Evolutionary conservation across 2,888 invertebrate species (phyloP).

Genomic region (Apodemia zela): DNA sequence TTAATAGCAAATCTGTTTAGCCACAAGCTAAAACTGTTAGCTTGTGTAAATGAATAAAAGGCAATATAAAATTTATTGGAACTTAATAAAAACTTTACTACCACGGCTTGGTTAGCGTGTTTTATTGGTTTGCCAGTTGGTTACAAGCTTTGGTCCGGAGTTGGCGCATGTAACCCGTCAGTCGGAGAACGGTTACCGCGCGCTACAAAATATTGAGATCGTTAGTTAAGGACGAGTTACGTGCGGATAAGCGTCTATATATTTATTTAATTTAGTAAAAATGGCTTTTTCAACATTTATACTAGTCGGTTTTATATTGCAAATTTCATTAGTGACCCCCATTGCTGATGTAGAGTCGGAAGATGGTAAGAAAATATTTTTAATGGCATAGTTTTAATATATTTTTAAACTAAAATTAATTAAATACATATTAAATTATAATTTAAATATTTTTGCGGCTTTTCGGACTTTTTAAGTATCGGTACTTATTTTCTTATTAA

Average conservation of each 20-base stretch:
- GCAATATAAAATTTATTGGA: slow-evolving; percentile 8
- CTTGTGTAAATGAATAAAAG: neutral
- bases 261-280: slow-evolving; percentile 23
- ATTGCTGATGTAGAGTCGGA: slow-evolving; percentile 61
- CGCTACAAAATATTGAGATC: slow-evolving; percentile 26
- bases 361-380: slow-evolving; percentile 53
- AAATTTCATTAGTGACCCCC: slow-evolving; percentile 59
- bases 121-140: slow-evolving; percentile 35
- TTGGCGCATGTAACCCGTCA: slow-evolving; percentile 30
- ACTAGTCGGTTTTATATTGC: slow-evolving; percentile 58
- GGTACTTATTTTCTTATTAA: too few relatives aligned
- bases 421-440: too few relatives aligned
- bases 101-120: slow-evolving; percentile 24
- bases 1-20: neutral
- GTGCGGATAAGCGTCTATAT: neutral
- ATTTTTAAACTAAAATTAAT: too few relatives aligned
- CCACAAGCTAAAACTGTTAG: neutral
- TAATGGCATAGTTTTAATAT: too few relatives aligned
- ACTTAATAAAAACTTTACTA: neutral
- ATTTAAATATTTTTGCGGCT: too few relatives aligned
- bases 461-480: too few relatives aligned
- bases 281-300: slow-evolving; percentile 43
- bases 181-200: slow-evolving; percentile 24
- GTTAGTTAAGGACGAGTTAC: neutral
- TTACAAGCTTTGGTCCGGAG: slow-evolving; percentile 31